phyloP scores from a whole-genome alignment of 1,140 invertebrate genomes.

The Bombus picipes region DNA sequence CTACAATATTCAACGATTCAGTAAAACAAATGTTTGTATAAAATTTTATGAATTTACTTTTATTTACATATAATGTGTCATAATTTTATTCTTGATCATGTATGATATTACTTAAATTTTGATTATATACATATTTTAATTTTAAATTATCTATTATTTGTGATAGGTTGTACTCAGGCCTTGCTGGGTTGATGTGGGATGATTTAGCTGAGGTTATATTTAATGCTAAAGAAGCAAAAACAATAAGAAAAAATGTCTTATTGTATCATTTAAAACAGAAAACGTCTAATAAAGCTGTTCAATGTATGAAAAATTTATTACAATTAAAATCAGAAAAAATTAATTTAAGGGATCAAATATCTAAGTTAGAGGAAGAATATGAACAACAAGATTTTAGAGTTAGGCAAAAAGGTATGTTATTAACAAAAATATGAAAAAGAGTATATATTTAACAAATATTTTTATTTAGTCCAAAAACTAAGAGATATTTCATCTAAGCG shows the following conservation, averaged over 20 bases:
- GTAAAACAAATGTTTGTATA: conserved; percentile 55
- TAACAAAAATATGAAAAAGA: conserved; percentile 1
- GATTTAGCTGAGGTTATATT: conserved; percentile 66
- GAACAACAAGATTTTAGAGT: conserved; percentile 69
- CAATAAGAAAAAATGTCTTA: conserved; percentile 76
- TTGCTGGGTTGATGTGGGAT: conserved; percentile 74
- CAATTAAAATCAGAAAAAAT: conserved; percentile 64
- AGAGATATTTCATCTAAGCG: conserved; percentile 53
- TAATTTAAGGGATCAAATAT: conserved; percentile 65
- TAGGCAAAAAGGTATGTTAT: conserved; percentile 72
- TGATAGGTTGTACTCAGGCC: conserved; percentile 72
- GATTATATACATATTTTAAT: not conserved
- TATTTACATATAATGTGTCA: too few relatives aligned
- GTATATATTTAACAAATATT: conserved; percentile 18
- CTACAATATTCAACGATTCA: conserved; percentile 36
- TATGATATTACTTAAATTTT: not conserved
- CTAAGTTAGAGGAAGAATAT: conserved; percentile 70
- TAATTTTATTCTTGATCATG: not conserved
- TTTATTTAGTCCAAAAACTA: conserved; percentile 64
- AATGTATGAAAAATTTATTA: conserved; percentile 65
- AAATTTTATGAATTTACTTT: too few relatives aligned
- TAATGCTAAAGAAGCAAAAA: conserved; percentile 66
- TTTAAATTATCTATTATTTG: conserved; percentile 28
- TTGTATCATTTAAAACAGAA: conserved; percentile 71
- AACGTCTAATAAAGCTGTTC: conserved; percentile 60